These are phyloP conservation scores for Molothrus ater DNA, from an alignment of 2,797 vertebrate genomes.

Conservation along the genomic window DNA sequence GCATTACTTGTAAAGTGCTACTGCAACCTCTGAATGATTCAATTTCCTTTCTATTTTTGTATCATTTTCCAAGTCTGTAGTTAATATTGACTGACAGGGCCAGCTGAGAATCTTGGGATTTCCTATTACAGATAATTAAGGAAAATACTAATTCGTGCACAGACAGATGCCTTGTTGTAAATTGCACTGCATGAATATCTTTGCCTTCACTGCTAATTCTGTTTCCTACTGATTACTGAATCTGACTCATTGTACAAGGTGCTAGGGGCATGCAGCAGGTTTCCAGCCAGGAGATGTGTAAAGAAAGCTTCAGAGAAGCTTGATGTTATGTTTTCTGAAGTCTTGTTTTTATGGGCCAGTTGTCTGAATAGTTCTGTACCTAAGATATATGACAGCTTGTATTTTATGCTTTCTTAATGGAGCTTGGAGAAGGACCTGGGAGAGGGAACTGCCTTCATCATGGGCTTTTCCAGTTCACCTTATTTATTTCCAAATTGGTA, in stretches of 20 bases:
- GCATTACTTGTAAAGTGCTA: constrained; percentile 11
- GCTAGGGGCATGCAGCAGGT: neutral
- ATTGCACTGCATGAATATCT: constrained; percentile 18
- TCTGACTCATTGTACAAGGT: neutral
- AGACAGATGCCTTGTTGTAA: constrained; percentile 51
- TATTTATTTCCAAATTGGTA: neutral
- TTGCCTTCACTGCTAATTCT: constrained; percentile 30
- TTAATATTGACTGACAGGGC: constrained; percentile 56
- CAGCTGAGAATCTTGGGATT: constrained; percentile 59
- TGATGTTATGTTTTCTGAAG: neutral
- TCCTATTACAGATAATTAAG: constrained; percentile 63
- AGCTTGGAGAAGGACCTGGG: neutral
- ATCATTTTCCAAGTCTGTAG: constrained; percentile 47
- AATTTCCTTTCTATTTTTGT: constrained; percentile 58
- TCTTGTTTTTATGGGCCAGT: neutral
- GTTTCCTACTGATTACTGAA: constrained; percentile 16
- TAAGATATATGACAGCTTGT: neutral
- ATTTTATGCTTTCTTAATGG: neutral
- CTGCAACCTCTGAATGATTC: constrained; percentile 13
- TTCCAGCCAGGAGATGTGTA: neutral
- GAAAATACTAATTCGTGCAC: constrained; percentile 56
- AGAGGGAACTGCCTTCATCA: neutral
- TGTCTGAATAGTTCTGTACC: neutral
- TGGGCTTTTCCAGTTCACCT: neutral
- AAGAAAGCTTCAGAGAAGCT: neutral